Evolutionary conservation across 2,113 vertebrate genomes (phyloP).

Genomic region (Ornithorhynchus anatinus): DNA sequence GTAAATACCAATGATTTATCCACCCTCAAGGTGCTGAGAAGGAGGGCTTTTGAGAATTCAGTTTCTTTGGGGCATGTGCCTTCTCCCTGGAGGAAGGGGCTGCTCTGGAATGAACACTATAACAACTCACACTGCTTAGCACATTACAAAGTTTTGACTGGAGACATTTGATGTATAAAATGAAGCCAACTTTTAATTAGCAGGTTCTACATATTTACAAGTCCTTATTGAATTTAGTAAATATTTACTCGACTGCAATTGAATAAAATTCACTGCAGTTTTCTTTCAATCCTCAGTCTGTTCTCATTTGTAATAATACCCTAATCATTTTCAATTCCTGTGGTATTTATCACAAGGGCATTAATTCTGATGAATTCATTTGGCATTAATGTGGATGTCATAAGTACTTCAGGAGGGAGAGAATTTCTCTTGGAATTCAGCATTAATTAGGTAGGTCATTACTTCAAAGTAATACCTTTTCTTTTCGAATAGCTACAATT

Average conservation of each 20-base stretch:
- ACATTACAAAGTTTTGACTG: too few relatives aligned
- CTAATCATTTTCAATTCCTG: slow-evolving; percentile 50
- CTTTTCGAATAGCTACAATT: slow-evolving; percentile 20
- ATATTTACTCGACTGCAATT: not conserved
- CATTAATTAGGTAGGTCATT: slow-evolving; percentile 58
- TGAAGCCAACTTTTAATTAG: not conserved
- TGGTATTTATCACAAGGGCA: slow-evolving; percentile 58
- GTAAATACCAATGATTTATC: too few relatives aligned
- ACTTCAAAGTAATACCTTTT: slow-evolving; percentile 43
- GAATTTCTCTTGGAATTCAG: slow-evolving; percentile 56
- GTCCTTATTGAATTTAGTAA: slow-evolving; percentile 24
- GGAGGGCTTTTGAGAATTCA: too few relatives aligned
- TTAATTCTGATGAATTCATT: slow-evolving; percentile 57
- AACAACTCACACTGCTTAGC: too few relatives aligned
- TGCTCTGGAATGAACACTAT: too few relatives aligned
- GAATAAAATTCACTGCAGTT: slow-evolving; percentile 25
- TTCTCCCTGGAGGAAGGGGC: too few relatives aligned
- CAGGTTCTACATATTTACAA: not conserved
- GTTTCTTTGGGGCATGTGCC: too few relatives aligned
- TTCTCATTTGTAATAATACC: slow-evolving; percentile 33
- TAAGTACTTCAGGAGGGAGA: slow-evolving; percentile 51
- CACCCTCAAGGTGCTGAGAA: too few relatives aligned
- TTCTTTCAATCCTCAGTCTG: slow-evolving; percentile 28
- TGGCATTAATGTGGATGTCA: slow-evolving; percentile 51
- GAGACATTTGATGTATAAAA: too few relatives aligned